phyloP scores from a whole-genome alignment of 2,797 vertebrate species.

The Acrossocheilus fasciatus region DNA sequence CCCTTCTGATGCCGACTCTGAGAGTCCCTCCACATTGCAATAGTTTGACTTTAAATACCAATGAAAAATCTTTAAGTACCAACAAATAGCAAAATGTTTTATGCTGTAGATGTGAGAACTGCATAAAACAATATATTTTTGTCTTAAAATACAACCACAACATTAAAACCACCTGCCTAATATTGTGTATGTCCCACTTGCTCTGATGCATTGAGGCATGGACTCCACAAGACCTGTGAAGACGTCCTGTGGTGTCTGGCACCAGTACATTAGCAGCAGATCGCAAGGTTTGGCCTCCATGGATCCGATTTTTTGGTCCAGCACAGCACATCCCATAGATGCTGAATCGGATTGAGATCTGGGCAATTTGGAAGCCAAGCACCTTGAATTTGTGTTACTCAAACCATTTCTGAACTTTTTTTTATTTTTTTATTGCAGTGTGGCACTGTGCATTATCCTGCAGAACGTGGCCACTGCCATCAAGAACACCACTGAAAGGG shows the following conservation, averaged over 20 bases:
- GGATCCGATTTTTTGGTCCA: background rate
- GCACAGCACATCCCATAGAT: background rate
- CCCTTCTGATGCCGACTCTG: background rate
- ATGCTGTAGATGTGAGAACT: background rate
- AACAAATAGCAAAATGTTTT: background rate
- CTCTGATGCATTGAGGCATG: background rate
- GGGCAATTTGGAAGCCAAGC: background rate
- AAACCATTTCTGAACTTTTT: background rate
- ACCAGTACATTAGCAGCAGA: background rate
- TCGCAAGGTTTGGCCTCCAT: background rate
- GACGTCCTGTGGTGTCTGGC: background rate
- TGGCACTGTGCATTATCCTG: background rate
- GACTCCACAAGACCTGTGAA: background rate
- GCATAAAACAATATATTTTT: background rate
- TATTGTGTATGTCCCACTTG: background rate
- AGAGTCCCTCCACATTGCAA: background rate
- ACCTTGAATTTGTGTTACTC: background rate
- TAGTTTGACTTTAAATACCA: background rate
- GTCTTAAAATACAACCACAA: background rate
- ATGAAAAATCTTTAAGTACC: background rate
- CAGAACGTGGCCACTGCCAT: background rate
- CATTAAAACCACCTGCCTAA: background rate
- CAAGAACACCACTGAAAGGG: background rate
- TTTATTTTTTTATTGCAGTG: too few species aligned
- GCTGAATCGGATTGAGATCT: background rate